A percentile compares a stretch with the other conserved stretches of the same genome.
Conservation (phyloP, 2,888 invertebrate species). For the Apantesis nais region DNA sequence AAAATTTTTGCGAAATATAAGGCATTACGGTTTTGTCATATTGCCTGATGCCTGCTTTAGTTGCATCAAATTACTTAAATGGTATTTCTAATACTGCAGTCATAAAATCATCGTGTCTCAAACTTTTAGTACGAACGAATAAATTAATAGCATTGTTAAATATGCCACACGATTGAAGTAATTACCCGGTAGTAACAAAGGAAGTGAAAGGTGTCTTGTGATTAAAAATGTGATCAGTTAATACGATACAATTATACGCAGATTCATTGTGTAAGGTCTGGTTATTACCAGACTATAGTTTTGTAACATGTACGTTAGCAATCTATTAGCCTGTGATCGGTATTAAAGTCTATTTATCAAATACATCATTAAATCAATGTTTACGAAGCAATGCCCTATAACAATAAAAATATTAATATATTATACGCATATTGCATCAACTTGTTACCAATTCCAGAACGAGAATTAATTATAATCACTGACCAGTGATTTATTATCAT, state of each 20-base stretch:
- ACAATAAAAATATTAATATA: conserved; percentile 1
- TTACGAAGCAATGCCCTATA: conserved; percentile 26
- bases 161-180: conserved; percentile 31
- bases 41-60: not conserved
- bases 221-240: conserved; percentile 77
- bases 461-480: not conserved
- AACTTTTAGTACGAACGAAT: not conserved
- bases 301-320: conserved; percentile 65
- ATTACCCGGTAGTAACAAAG: conserved; percentile 63
- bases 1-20: not conserved
- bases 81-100: not conserved
- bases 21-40: not conserved
- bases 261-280: conserved; percentile 74
- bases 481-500: not conserved
- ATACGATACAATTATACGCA: conserved; percentile 74
- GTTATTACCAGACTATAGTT: conserved; percentile 70
- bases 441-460: not conserved
- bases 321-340: conserved; percentile 71
- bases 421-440: not conserved
- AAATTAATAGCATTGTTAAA: conserved; percentile 13
- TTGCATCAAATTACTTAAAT: not conserved
- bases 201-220: conserved; percentile 77
- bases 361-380: conserved; percentile 61
- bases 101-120: not conserved
- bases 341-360: conserved; percentile 71